Evolutionary conservation across 2,113 vertebrate genomes (phyloP), one percentile per base, ranked within the genome.

Genomic region (Sylvicapra grimmia): DNA sequence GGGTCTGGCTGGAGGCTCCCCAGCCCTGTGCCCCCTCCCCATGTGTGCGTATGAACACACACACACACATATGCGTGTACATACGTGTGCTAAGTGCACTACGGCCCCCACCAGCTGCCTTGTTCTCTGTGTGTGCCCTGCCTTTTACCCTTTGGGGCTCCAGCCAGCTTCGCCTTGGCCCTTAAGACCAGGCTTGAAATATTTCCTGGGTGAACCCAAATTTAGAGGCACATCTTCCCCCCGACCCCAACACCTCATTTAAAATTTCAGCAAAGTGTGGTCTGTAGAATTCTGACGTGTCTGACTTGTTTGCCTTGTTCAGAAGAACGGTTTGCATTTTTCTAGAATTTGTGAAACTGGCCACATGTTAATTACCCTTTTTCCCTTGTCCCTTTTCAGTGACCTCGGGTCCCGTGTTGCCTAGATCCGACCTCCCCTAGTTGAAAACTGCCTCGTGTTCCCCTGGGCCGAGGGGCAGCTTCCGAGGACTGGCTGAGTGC

Each of bases 341-440:
- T 53, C 56, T 90, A 59, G 44, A 85, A 88, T 36, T 29, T 23
- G 40, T 0, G 3, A 31, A 68, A 47, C 11, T 4, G 40, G 12
- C 25, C 59, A 27, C 18, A 3, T 86, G 33, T 33, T 93, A 36
- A 94, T 86, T 29, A 11, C 9, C 19, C 9, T 15, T 5, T 94
- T 33, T 86, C 68, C 59, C 93, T 89, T 49, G 53, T 92, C 47
- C 89, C 82, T 49, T 47, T 88, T 13, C 59, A 97, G 95, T 19
- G 54, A 9, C 63, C 75, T 29, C 0, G 8, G 44, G 19, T 44
- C 63, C 65, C 0, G 5, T 19, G 31, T 53, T 14, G 21, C 31
- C 44, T 7, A 82, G 4, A 6, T 6, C 53, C 10, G n/a, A 13
- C 19, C 13, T 3, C 10, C 8, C 33, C 18, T 40, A 3, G 1